Evolutionary conservation across 2,113 vertebrate species (phyloP), one percentile per base, ranked within the genome.

Genomic region (Coturnix japonica): DNA sequence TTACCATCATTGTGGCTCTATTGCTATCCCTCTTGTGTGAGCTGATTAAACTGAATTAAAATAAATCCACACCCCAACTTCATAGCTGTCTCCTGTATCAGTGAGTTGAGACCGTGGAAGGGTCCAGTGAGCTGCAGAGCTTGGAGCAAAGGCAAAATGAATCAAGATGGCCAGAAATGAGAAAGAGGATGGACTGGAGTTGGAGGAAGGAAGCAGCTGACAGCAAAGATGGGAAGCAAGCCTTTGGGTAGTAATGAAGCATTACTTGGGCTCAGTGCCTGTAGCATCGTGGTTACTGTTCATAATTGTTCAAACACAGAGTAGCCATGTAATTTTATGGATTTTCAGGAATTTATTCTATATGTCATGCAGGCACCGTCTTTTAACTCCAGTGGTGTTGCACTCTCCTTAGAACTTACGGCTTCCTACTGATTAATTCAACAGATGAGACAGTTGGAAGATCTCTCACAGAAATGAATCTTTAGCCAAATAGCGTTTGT

Each of bases 351-450:
- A 46, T 53, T 49, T 80, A 31, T 90, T 88, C 47, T 53, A 86
- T 75, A 81, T 89, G 57, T 65, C 83, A 3, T 54, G 20, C 39
- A 85, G 64, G 37, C 60, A 74, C 43, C 30, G 26, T 79, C 39
- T 88, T 83, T 69, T 86, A 8, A 61, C 94, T 94, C 69, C 28
- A 25, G 37, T 30, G 26, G 35, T 87, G 72, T 3, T 83, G 78
- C 0, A 0, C 33, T 67, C 53, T 66, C 53, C 81, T 80, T 66
- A 81, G 77, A 84, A 82, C 61, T 66, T 56, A 46, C 14, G 39
- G 43, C 79, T 91, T 82, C 43, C 41, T 83, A 17, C 65, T 83
- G 82, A 85, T 95, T 44, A 84, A 64, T 75, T 93, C 70, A 88
- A 61, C 83, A 91, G 69, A 81, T 80, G 91, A 88, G 56, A 33